phyloP scores from a whole-genome alignment of 2,797 vertebrate genomes.

The Lacerta bilineata region DNA sequence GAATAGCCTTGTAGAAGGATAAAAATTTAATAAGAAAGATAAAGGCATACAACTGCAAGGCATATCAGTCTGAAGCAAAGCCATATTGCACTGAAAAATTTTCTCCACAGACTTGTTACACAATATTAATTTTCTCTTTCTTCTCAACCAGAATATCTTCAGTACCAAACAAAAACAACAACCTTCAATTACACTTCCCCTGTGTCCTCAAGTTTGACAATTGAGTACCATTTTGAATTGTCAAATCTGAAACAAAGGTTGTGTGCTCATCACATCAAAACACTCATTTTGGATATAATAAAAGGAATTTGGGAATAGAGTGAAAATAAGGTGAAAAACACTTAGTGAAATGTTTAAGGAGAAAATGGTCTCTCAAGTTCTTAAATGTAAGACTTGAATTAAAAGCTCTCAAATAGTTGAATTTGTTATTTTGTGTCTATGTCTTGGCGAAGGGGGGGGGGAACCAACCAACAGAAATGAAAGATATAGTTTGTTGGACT shows the following conservation, averaged over 20 bases:
- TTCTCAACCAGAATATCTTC: background rate
- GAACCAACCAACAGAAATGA: background rate
- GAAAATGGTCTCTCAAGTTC: background rate
- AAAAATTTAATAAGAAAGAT: constrained; percentile 38
- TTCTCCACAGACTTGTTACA: background rate
- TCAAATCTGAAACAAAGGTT: background rate
- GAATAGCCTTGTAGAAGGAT: background rate
- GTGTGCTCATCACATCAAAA: background rate
- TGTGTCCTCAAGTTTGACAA: background rate
- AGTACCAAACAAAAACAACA: constrained; percentile 19
- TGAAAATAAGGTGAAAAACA: background rate
- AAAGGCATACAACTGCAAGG: background rate
- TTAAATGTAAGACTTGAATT: background rate
- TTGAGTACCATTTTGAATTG: background rate
- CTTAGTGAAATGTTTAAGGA: background rate
- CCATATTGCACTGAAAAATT: constrained; percentile 13
- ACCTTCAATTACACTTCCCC: background rate
- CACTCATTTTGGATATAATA: constrained; percentile 15
- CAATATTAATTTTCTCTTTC: constrained; percentile 28
- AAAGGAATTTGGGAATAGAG: background rate
- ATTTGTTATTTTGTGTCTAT: background rate
- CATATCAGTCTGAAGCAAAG: constrained; percentile 17
- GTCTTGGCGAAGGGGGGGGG: background rate
- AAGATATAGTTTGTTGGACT: background rate
- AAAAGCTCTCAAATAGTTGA: too few species aligned